Base-by-base conservation (phyloP, 2,888 invertebrate species). In the Xestobium rufovillosum region DNA sequence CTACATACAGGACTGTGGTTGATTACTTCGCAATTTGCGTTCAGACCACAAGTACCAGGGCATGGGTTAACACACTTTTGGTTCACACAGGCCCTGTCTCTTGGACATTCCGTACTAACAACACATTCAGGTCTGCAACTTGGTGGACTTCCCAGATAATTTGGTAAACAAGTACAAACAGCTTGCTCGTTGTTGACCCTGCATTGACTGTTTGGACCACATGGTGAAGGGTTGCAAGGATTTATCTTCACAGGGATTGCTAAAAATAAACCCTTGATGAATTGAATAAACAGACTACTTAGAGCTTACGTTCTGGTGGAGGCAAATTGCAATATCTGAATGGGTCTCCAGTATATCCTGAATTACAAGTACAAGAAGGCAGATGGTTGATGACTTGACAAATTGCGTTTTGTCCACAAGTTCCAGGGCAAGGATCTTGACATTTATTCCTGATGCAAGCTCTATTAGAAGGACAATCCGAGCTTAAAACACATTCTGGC, bases 161-260 rank as follows among this genome's bases (percentile, higher is more conserved):
- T 74, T 2, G 78, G 74, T 35, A 80, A 65, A 57, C 85, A 85
- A 34, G 79, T 78, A 56, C 85, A 84, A 1, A 77, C 75, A 2
- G 78, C 76, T 65, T 79, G 71, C 26, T 61, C 65, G 50, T 83
- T 83, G 14, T 75, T 60, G 59, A 78, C 80, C 50, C 78, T 76
- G 55, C 89, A 89, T 51, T 80, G 71, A 45, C 87, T 85, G 56
- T 87, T 86, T 3, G 85, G 78, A 23, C 89, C 89, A 57, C 89
- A 90, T 0, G 80, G 81, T 12, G 75, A 75, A 30, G 78, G 76
- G 57, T 74, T 71, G 52, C 83, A 83, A 14, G 76, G 61, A 41
- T 63, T 57, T 33, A 37, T 44, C n/a, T n/a, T n/a, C n/a, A n/a
- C n/a, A n/a, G n/a, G n/a, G n/a, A n/a, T n/a, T n/a, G n/a, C n/a